Conservation (phyloP, 2,113 vertebrate genomes). For the Plecotus auritus region DNA sequence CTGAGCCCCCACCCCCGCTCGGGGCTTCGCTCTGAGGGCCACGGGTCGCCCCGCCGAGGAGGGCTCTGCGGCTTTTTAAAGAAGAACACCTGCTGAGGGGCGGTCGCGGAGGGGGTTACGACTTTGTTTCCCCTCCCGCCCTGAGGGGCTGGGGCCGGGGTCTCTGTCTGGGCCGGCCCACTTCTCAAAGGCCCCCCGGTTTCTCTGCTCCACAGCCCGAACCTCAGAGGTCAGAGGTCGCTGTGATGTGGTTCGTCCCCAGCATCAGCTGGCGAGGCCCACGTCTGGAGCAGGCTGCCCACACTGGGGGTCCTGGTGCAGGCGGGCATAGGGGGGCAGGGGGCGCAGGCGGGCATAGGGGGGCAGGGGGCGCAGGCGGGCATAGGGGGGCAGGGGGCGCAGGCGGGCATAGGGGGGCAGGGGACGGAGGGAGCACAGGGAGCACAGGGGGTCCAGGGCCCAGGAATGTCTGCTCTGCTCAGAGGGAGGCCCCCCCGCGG, state of each 20-base stretch:
- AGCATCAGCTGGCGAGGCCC: too few species aligned
- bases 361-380: too few species aligned
- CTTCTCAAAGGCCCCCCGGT: background rate
- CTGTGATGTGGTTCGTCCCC: fast-evolving
- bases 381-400: too few species aligned
- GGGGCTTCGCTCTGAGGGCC: background rate
- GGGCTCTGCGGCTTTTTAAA: background rate
- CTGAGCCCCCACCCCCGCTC: background rate
- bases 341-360: too few species aligned
- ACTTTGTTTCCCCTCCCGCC: too few species aligned
- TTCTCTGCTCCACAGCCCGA: background rate
- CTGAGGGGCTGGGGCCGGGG: fast-evolving
- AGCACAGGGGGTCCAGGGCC: too few species aligned
- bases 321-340: too few species aligned
- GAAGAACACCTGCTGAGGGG: background rate
- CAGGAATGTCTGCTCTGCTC: background rate
- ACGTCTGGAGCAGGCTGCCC: fast-evolving
- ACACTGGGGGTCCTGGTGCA: fast-evolving
- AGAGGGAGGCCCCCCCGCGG: background rate
- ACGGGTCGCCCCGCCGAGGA: background rate
- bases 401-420: too few species aligned
- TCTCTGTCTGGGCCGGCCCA: background rate
- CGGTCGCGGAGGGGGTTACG: fast-evolving
- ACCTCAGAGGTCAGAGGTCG: fast-evolving
- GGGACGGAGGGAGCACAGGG: too few species aligned